phyloP scores from a whole-genome alignment of 2,888 invertebrate species.

The Pemphredon lugubris region DNA sequence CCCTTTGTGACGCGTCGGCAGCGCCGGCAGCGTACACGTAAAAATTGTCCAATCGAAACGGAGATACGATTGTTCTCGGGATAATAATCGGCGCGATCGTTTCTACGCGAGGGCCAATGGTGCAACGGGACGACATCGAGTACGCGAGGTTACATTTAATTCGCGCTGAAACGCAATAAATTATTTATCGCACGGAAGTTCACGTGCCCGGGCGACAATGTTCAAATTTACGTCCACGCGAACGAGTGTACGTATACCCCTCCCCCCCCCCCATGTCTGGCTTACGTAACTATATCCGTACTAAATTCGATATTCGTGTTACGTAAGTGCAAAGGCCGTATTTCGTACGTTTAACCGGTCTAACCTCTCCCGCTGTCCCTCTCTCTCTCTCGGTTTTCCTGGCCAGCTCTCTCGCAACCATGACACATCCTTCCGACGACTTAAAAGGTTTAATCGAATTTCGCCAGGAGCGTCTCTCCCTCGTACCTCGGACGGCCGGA shows the following conservation, averaged over 20 bases:
- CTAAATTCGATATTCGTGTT: conserved; percentile 15
- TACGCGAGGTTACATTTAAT: not conserved
- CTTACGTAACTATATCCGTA: conserved; percentile 8
- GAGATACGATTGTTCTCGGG: too few relatives aligned
- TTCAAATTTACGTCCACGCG: not conserved
- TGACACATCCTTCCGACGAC: not conserved
- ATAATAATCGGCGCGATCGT: too few relatives aligned
- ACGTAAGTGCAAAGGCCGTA: conserved; percentile 4
- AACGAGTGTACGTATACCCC: not conserved
- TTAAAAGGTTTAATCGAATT: conserved; percentile 47
- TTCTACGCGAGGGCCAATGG: too few relatives aligned
- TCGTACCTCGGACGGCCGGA: conserved; percentile 1
- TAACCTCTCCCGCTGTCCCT: not conserved
- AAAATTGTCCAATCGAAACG: too few relatives aligned
- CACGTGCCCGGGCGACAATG: conserved; percentile 6
- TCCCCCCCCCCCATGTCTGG: not conserved
- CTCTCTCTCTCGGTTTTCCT: too few relatives aligned
- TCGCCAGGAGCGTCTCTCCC: conserved; percentile 28
- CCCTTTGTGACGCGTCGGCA: too few relatives aligned
- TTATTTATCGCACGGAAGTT: conserved; percentile 9
- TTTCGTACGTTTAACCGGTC: conserved; percentile 19
- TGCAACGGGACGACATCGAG: too few relatives aligned
- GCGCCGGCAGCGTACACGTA: too few relatives aligned
- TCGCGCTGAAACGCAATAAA: too few relatives aligned
- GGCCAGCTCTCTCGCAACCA: not conserved